These are phyloP conservation scores for Atopsyche davidsoni DNA, from an alignment of 1,140 invertebrate species.

Conservation along the genomic window DNA sequence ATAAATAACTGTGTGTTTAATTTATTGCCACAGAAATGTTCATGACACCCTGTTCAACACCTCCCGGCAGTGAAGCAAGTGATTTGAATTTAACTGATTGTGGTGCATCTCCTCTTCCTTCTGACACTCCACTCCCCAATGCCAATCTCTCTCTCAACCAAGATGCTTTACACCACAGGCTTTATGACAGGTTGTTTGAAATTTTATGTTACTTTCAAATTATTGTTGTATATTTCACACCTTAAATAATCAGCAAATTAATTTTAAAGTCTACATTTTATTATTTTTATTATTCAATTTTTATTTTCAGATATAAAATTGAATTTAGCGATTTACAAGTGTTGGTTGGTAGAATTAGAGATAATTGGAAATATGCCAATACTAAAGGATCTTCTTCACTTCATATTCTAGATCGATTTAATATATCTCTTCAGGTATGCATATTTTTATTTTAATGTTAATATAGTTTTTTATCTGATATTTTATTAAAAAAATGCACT, in stretches of 20 bases:
- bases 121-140: conserved; percentile 31
- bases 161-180: conserved; percentile 60
- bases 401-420: conserved; percentile 87
- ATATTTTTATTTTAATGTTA: neutral
- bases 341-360: conserved; percentile 76
- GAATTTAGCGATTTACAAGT: conserved; percentile 84
- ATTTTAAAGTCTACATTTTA: neutral
- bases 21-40: conserved; percentile 55
- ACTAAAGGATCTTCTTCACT: conserved; percentile 73
- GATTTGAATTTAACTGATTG: conserved; percentile 37
- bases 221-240: neutral
- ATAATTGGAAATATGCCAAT: conserved; percentile 85
- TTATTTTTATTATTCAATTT: conserved; percentile 7
- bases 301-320: conserved; percentile 61
- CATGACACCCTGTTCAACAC: conserved; percentile 88
- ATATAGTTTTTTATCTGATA: conserved; percentile 7
- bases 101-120: conserved; percentile 35
- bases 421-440: conserved; percentile 70
- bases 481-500: conserved; percentile 4
- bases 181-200: conserved; percentile 68
- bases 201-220: neutral
- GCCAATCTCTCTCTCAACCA: conserved; percentile 51
- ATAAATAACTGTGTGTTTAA: neutral
- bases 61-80: conserved; percentile 68
- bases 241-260: neutral